A percentile compares a stretch with the other conserved stretches of the same genome.
These are phyloP conservation scores for Cottus gobio DNA, from an alignment of 2,113 vertebrate species.

Conservation along the genomic window DNA sequence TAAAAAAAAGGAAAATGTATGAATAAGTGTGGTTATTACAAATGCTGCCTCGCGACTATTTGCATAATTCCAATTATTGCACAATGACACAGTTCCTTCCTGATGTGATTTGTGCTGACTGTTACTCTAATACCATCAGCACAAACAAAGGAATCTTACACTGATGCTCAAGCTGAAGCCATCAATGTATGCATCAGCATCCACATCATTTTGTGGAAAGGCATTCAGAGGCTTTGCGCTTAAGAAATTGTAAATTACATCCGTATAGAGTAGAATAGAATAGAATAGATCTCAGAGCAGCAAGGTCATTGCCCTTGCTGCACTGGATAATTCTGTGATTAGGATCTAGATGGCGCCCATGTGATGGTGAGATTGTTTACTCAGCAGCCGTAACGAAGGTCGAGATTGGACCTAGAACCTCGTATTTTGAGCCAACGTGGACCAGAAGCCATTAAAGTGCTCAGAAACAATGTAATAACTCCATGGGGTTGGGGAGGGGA, in stretches of 20 bases:
- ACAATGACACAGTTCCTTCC: slow-evolving; percentile 78
- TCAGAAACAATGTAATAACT: background rate
- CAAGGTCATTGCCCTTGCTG: background rate
- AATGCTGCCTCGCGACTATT: slow-evolving; percentile 72
- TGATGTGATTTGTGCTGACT: slow-evolving; percentile 81
- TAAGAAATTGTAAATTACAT: background rate
- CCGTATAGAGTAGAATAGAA: background rate
- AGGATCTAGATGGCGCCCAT: background rate
- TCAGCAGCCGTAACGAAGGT: background rate
- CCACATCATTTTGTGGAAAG: slow-evolving; percentile 19
- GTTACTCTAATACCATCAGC: slow-evolving; percentile 75
- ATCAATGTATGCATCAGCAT: slow-evolving; percentile 54
- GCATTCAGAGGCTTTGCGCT: slow-evolving; percentile 12
- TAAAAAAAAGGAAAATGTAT: slow-evolving; percentile 70
- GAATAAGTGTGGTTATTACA: slow-evolving; percentile 75
- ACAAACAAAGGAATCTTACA: slow-evolving; percentile 73
- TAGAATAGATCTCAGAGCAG: background rate
- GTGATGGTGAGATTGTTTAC: background rate
- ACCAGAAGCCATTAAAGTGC: background rate
- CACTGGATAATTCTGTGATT: background rate
- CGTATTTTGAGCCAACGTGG: background rate
- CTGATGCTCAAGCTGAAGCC: slow-evolving; percentile 54
- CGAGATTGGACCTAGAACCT: background rate
- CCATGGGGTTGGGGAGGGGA: too few relatives aligned
- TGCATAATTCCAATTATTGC: slow-evolving; percentile 82